Conservation (phyloP, 2,888 invertebrate species). For the Amiota minor region DNA sequence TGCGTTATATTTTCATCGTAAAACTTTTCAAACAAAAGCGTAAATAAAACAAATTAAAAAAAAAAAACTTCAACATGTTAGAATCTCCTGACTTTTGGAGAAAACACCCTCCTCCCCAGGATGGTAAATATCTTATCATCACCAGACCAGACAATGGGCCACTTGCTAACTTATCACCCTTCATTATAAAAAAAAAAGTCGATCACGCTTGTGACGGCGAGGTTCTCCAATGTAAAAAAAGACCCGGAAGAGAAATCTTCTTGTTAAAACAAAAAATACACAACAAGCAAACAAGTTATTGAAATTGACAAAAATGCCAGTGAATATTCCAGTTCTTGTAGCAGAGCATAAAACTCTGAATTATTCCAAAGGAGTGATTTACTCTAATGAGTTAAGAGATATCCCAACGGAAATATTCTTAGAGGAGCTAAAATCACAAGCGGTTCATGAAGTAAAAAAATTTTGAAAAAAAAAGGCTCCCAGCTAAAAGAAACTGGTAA, state of each 20-base stretch:
- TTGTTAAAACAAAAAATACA: conserved; percentile 9
- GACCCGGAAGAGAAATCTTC: not conserved
- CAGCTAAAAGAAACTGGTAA: not conserved
- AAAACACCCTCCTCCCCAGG: not conserved
- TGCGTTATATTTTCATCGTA: too few relatives aligned
- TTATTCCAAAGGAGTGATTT: not conserved
- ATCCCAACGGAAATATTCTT: not conserved
- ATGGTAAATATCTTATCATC: not conserved
- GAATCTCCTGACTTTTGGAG: not conserved
- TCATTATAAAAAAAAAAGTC: not conserved
- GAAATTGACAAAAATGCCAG: not conserved
- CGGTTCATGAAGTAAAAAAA: not conserved
- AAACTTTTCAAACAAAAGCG: too few relatives aligned
- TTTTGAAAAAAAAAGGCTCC: not conserved
- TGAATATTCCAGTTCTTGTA: not conserved
- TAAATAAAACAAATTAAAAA: too few relatives aligned
- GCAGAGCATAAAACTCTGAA: not conserved
- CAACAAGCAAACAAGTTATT: conserved; percentile 2
- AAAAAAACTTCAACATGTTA: too few relatives aligned
- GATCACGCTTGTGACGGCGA: not conserved
- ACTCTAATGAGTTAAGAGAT: not conserved
- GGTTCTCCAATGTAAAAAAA: not conserved
- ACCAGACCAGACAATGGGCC: not conserved
- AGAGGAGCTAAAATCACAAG: not conserved
- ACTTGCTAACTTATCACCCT: not conserved